Base-by-base conservation (phyloP, 2,113 vertebrate genomes). In the Amphilophus citrinellus region DNA sequence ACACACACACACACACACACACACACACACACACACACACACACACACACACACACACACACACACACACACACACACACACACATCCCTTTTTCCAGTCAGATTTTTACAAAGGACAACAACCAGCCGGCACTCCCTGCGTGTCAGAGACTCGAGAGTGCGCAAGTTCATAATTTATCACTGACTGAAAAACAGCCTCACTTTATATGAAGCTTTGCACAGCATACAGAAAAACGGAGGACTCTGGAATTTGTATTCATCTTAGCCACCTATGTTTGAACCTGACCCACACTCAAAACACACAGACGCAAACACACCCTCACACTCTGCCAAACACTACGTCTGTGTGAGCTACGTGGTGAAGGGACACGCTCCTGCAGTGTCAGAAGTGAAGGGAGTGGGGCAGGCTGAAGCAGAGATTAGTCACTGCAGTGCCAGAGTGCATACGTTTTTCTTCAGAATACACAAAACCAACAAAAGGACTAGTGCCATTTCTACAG, bases 331-430 rank as follows among this genome's bases (percentile, higher is more conserved):
- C 78, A 76, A 27, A n/a, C 20, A 5, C 61, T 53, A 32, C 44
- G 24, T 71, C 44, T 71, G 44, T 17, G 47, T 71, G 71, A 53
- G 84, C 77, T 86, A 83, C 77, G 84, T 86, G 75, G 18, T 56
- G 15, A 47, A 22, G 10, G 47, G 68, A 57, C 77, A 83, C 8
- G 14, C 76, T 84, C 66, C 53, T 30, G 13, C 14, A 3, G 24
- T 83, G 84, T 79, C 2, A 50, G 76, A 50, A 68, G 61, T 2
- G 63, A 5, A 84, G 77, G 63, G 44, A 80, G 88, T 5, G 42
- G 87, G 71, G 50, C 27, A 53, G 88, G 84, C 76, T 57, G 80
- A 81, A 78, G 75, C 9, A 39, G 6, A 10, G 18, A 66, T 58
- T 80, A 90, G 66, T 85, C 61, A 71, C 58, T 80, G 11, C 68